Percentiles rank a stretch among this genome's conserved stretches.
These are phyloP conservation scores for Agrochola circellaris DNA, from an alignment of 2,888 invertebrate species.

Conservation along the genomic window DNA sequence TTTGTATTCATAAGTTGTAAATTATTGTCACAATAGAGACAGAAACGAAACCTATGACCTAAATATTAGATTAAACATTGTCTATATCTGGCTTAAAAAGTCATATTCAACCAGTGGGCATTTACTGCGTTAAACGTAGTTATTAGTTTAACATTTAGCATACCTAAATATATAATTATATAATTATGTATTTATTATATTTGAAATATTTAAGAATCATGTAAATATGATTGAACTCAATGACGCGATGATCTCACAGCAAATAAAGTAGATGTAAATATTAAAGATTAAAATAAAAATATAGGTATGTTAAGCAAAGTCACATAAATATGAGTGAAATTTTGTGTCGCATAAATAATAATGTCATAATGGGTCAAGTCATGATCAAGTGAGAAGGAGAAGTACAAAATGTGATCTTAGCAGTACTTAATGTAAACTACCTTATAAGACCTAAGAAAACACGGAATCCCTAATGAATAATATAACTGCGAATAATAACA, in stretches of 20 bases:
- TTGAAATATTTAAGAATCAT: conserved; percentile 40
- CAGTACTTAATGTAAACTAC: conserved; percentile 20
- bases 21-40: conserved; percentile 14
- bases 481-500: conserved; percentile 8
- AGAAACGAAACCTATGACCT: conserved; percentile 5
- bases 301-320: conserved; percentile 2
- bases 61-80: conserved; percentile 12
- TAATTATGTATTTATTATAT: conserved; percentile 17
- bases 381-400: conserved; percentile 17
- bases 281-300: conserved; percentile 20
- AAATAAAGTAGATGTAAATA: conserved; percentile 60
- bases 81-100: conserved; percentile 31
- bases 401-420: conserved; percentile 46
- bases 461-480: conserved; percentile 1
- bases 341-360: not conserved
- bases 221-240: conserved; percentile 58
- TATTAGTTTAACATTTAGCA: conserved; percentile 17
- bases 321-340: conserved; percentile 6
- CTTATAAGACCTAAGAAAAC: conserved; percentile 13
- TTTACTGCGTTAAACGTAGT: conserved; percentile 53
- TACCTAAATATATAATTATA: conserved; percentile 5
- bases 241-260: conserved; percentile 61
- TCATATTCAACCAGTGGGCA: conserved; percentile 44
- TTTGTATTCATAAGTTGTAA: conserved; percentile 35
- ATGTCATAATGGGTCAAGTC: conserved; percentile 10